Evolutionary conservation across 2,888 invertebrate genomes (phyloP).

Genomic region (Mimumesa dahlbomi): DNA sequence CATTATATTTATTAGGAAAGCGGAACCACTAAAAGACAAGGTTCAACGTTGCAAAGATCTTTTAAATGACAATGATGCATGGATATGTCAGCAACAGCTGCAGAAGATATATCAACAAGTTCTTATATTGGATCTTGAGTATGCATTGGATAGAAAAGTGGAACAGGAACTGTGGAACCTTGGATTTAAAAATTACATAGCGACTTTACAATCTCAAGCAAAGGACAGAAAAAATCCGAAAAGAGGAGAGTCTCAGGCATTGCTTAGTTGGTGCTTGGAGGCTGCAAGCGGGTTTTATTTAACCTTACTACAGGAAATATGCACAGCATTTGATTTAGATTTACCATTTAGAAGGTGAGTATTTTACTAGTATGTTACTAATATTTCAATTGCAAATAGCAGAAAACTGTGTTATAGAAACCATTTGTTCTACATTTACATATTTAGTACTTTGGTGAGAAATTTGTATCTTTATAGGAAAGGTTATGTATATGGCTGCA

Average conservation of each 20-base stretch:
- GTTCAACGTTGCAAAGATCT: slow-evolving; percentile 85
- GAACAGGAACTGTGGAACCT: slow-evolving; percentile 95
- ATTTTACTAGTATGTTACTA: neutral
- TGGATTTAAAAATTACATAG: slow-evolving; percentile 93
- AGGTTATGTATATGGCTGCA: slow-evolving; percentile 80
- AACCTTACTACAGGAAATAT: slow-evolving; percentile 90
- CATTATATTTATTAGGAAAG: slow-evolving; percentile 82
- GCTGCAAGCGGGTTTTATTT: slow-evolving; percentile 93
- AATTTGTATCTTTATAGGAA: slow-evolving; percentile 72
- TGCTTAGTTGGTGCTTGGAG: slow-evolving; percentile 90
- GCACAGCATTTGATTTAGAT: slow-evolving; percentile 90
- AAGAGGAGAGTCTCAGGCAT: slow-evolving; percentile 88
- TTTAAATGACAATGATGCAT: slow-evolving; percentile 80
- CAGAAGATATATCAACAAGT: slow-evolving; percentile 81
- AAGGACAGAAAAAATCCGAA: slow-evolving; percentile 91
- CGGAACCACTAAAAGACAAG: slow-evolving; percentile 87
- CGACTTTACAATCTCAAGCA: slow-evolving; percentile 87
- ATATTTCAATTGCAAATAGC: too few species aligned
- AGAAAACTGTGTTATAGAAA: too few species aligned
- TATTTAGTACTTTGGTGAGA: neutral
- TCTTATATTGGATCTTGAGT: slow-evolving; percentile 90
- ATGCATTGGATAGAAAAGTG: slow-evolving; percentile 93
- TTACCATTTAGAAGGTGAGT: slow-evolving; percentile 86
- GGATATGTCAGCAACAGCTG: slow-evolving; percentile 81
- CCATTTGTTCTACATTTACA: too few species aligned